Evolutionary conservation across 2,888 invertebrate genomes (phyloP), one percentile per base, ranked within the genome.

Genomic region (Heliconius sara): DNA sequence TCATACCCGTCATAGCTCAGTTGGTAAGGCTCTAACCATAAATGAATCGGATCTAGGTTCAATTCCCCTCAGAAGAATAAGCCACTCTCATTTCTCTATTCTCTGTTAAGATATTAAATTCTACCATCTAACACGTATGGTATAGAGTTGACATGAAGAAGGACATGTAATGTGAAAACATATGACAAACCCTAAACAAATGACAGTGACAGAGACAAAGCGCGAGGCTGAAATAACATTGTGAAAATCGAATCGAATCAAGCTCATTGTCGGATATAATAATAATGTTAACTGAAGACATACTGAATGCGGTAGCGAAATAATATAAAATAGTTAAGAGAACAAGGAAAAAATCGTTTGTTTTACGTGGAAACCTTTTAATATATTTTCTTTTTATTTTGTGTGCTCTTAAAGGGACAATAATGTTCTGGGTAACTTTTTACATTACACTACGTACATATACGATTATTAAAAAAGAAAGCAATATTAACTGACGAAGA

Each of bases 381-480:
- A n/a, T 68, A 39, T 34, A 67, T 67, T 67, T 34, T 67, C 30
- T 34, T 39, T 68, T 68, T 39, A 68, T 68, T 68, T 68, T 39
- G n/a, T 68, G 63, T 39, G 4, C 39, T 10, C 7, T 68, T n/a
- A n/a, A n/a, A 39, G 10, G 34, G 13, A 7, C 34, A 25, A 13
- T 68, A 25, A 43, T n/a, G 25, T 68, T 43, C n/a, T 43, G 25
- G 12, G n/a, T 1, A 39, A 39, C n/a, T 68, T 43, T 39, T 68
- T 10, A 16, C 67, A 25, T 25, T 27, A 25, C n/a, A n/a, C n/a
- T n/a, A 10, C 10, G 60, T 3, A 60, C 60, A n/a, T 22, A n/a
- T 60, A n/a, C 7, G 57, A 22, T n/a, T 19, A 9, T 57, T 19
- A 57, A 2, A 34, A 57, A 7, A 22, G 52, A 7, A 57, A 57